A percentile compares a stretch with the other conserved stretches of the same genome.
phyloP scores from a whole-genome alignment of 2,797 vertebrate genomes.

The Hyperoplus immaculatus region DNA sequence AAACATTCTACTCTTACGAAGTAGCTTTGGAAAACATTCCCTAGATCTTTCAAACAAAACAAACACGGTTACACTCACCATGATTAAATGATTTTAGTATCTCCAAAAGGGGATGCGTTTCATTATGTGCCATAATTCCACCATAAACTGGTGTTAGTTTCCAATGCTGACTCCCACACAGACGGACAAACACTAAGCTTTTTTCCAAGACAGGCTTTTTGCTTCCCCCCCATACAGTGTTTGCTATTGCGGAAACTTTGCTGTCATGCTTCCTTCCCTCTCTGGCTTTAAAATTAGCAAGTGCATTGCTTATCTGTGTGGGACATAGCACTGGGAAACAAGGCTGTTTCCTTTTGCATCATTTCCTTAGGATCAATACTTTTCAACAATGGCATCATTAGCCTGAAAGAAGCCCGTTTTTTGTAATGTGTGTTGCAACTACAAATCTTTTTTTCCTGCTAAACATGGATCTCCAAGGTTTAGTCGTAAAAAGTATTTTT shows the following conservation, averaged over 20 bases:
- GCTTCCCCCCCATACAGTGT: constrained; percentile 67
- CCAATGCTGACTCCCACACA: constrained; percentile 37
- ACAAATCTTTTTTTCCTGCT: background rate
- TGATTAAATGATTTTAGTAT: constrained; percentile 89
- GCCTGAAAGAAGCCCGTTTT: constrained; percentile 1
- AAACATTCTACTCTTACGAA: background rate
- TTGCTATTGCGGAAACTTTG: constrained; percentile 92
- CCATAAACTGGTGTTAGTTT: constrained; percentile 65
- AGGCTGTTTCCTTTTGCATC: constrained; percentile 93
- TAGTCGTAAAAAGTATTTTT: constrained; percentile 18
- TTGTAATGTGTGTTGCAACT: constrained; percentile 1
- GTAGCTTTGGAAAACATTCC: background rate
- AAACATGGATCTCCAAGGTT: background rate
- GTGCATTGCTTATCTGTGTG: constrained; percentile 92
- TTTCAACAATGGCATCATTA: constrained; percentile 81
- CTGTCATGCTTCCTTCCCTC: constrained; percentile 95
- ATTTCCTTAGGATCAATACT: constrained; percentile 90
- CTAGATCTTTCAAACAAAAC: constrained; percentile 2
- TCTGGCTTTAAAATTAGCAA: constrained; percentile 93
- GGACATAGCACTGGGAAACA: constrained; percentile 90
- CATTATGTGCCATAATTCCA: constrained; percentile 91
- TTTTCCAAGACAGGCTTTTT: constrained; percentile 71
- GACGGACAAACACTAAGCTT: constrained; percentile 55
- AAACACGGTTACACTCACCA: constrained; percentile 87
- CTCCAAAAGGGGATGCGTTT: constrained; percentile 81